Base-by-base conservation (phyloP, 2,888 invertebrate species). In the Ptilodon capucinus region DNA sequence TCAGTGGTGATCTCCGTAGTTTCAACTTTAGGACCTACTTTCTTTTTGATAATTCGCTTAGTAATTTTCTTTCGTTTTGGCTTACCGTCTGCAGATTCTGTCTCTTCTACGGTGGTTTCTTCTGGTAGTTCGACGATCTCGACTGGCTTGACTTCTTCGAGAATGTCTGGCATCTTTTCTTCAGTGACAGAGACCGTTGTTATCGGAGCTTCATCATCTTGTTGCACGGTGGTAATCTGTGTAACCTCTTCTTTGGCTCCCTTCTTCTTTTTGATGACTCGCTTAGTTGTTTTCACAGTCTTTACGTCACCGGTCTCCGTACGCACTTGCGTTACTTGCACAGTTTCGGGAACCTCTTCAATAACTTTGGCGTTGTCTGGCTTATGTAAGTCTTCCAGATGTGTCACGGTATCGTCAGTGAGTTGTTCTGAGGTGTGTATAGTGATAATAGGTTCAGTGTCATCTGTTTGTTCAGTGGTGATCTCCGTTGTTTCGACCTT, bases 401-500 rank as follows among this genome's bases (percentile, higher is more conserved):
- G 48, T 45, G 50, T 46, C 0, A 42, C 42, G 0, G 43, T 48
- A 9, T 60, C 52, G 2, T 52, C 52, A n/a, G 35, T 5, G 7
- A 55, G 11, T 41, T 57, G 50, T 2, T 57, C 57, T 2, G 51
- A 39, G 46, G 45, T 52, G 21, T 57, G 47, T 47, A 57, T 35
- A 4, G 50, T 36, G 5, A 60, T 2, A 2, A 53, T 48, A 1
- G 60, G 60, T 45, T 38, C 39, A 36, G 25, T 30, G 1, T 57
- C 48, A 0, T 51, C 78, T 54, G 79, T 77, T 57, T 86, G 81
- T 40, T 76, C 57, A 13, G 72, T 34, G 25, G 51, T 53, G 17
- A 65, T 60, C 44, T 62, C 41, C 7, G 64, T 63, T 17, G 68
- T 76, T 63, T 89, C 87, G 41, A 83, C 71, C 48, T 90, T 88